A percentile compares a stretch with the other conserved stretches of the same genome.
phyloP scores from a whole-genome alignment of 2,797 vertebrate genomes.

The Sebastes goodei region DNA sequence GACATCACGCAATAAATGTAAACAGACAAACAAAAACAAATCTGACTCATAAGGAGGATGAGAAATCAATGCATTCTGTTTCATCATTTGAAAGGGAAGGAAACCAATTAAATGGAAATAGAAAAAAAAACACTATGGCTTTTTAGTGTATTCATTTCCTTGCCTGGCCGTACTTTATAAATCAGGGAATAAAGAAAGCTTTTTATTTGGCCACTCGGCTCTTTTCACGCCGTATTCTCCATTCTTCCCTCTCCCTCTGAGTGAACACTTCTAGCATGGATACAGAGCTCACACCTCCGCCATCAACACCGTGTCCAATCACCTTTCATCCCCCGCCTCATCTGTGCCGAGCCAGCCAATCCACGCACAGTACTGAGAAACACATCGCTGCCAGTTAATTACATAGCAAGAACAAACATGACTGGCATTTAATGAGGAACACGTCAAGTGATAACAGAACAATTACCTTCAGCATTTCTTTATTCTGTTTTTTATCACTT shows the following conservation, averaged over 20 bases:
- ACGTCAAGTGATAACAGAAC: slow-evolving; percentile 44
- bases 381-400: slow-evolving; percentile 74
- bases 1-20: background rate
- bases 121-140: background rate
- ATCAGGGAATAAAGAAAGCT: slow-evolving; percentile 27
- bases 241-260: slow-evolving; percentile 53
- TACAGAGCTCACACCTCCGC: slow-evolving; percentile 80
- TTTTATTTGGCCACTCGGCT: slow-evolving; percentile 7
- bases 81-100: background rate
- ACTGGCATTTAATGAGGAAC: slow-evolving; percentile 80
- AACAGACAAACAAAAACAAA: slow-evolving; percentile 3
- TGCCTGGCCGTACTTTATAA: background rate
- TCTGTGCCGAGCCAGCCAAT: slow-evolving; percentile 69
- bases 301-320: slow-evolving; percentile 79
- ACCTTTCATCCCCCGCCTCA: slow-evolving; percentile 72
- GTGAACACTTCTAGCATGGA: slow-evolving; percentile 80
- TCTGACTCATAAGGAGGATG: background rate
- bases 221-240: slow-evolving; percentile 40
- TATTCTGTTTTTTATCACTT: background rate
- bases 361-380: slow-evolving; percentile 51
- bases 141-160: background rate
- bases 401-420: slow-evolving; percentile 76
- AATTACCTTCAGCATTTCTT: slow-evolving; percentile 39
- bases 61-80: slow-evolving; percentile 1
- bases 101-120: background rate